These are phyloP conservation scores for Leptatherina wallacei DNA, from an alignment of 2,797 vertebrate genomes.

Conservation along the genomic window DNA sequence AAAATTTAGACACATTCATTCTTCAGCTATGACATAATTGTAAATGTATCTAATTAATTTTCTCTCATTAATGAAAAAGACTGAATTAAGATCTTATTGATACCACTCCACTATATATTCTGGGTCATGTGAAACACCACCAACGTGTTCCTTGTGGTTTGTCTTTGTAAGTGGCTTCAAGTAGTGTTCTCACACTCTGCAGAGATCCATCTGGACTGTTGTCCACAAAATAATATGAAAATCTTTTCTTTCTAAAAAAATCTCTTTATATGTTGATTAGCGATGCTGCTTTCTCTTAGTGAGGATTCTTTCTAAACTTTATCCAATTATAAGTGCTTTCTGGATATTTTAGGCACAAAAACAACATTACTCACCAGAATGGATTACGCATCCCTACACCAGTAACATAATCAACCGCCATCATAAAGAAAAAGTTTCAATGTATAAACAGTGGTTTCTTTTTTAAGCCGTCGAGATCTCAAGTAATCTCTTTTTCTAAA, in stretches of 20 bases:
- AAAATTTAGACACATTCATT: too few species aligned
- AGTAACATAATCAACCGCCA: background rate
- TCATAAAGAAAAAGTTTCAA: background rate
- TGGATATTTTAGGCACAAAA: background rate
- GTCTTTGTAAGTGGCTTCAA: constrained; percentile 31
- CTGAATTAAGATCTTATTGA: background rate
- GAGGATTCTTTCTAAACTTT: constrained; percentile 1
- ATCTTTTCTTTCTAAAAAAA: background rate
- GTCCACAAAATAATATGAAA: constrained; percentile 6
- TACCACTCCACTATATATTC: background rate
- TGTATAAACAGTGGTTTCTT: constrained; percentile 32
- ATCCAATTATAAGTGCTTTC: background rate
- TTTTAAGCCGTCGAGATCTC: constrained; percentile 33
- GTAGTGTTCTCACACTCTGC: constrained; percentile 38
- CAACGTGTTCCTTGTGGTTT: constrained; percentile 27
- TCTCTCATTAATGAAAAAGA: background rate
- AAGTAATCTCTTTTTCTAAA: background rate
- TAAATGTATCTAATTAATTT: background rate
- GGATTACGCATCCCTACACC: background rate
- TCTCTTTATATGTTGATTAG: background rate
- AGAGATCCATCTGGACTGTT: constrained; percentile 35
- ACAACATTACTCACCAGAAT: background rate
- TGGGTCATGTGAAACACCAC: constrained; percentile 21
- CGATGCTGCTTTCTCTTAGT: background rate
- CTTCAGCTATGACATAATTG: background rate